Conservation (phyloP, 1,140 invertebrate genomes). For the Anoplophora glabripennis region DNA sequence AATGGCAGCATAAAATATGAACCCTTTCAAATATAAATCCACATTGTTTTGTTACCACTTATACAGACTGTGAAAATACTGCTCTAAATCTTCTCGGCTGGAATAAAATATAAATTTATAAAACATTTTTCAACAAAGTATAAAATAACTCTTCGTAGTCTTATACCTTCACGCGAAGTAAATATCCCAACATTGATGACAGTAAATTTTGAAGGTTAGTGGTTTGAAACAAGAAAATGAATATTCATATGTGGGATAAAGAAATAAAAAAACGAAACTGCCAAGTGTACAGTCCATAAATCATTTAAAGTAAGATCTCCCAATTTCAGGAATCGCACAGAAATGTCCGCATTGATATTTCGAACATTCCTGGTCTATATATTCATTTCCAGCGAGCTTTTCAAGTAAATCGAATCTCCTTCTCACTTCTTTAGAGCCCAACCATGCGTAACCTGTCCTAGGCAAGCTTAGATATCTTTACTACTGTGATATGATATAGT, state of each 20-base stretch:
- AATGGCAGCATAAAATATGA: constrained; percentile 14
- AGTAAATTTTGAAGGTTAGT: too few species aligned
- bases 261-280: neutral
- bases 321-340: neutral
- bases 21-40: constrained; percentile 9
- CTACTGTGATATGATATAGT: constrained; percentile 3
- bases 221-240: too few species aligned
- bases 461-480: constrained; percentile 24
- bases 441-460: constrained; percentile 22
- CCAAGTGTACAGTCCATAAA: neutral
- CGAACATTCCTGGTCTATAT: neutral
- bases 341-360: too few species aligned
- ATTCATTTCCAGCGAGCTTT: constrained; percentile 10
- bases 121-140: too few species aligned
- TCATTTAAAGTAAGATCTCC: neutral
- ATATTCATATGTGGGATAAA: too few species aligned
- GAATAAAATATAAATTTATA: too few species aligned
- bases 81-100: too few species aligned
- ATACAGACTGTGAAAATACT: constrained; percentile 4
- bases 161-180: too few species aligned
- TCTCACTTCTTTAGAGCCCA: constrained; percentile 12
- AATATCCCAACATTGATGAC: too few species aligned
- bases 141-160: too few species aligned
- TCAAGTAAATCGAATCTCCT: constrained; percentile 28
- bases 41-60: constrained; percentile 11